Evolutionary conservation across 1,140 invertebrate genomes (phyloP).

Genomic region (Sipha flava): DNA sequence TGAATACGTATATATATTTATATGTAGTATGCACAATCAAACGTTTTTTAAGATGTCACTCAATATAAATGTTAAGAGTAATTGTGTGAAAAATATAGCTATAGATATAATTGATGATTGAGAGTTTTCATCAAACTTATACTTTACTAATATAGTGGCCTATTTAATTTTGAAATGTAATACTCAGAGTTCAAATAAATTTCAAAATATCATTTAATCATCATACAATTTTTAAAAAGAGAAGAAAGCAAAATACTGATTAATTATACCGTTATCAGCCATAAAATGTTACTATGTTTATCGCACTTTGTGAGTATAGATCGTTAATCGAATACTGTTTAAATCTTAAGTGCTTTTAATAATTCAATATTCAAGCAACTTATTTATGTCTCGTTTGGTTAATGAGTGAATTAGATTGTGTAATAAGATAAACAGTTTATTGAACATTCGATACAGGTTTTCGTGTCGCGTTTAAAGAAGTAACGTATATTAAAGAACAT

Average conservation of each 20-base stretch:
- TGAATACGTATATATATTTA: too few relatives aligned
- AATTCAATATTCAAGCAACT: neutral
- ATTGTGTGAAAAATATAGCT: neutral
- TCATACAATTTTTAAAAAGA: neutral
- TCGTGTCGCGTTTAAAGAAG: neutral
- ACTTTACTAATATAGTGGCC: neutral
- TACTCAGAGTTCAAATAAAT: neutral
- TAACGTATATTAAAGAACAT: neutral
- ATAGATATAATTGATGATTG: neutral
- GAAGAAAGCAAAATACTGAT: neutral
- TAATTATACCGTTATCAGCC: slow-evolving; percentile 12
- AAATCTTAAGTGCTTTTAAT: slow-evolving; percentile 12
- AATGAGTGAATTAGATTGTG: neutral
- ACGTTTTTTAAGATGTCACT: too few relatives aligned
- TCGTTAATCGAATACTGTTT: neutral
- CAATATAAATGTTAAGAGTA: too few relatives aligned
- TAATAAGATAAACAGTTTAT: neutral
- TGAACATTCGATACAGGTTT: neutral
- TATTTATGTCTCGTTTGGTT: neutral
- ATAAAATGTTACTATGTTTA: slow-evolving; percentile 13
- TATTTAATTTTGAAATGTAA: neutral
- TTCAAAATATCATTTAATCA: slow-evolving; percentile 4
- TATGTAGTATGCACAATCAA: too few relatives aligned
- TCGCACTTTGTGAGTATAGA: neutral
- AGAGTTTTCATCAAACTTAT: neutral